A percentile compares a stretch with the other conserved stretches of the same genome.
Conservation (phyloP, 2,113 vertebrate species). For the Trematomus loennbergii region DNA sequence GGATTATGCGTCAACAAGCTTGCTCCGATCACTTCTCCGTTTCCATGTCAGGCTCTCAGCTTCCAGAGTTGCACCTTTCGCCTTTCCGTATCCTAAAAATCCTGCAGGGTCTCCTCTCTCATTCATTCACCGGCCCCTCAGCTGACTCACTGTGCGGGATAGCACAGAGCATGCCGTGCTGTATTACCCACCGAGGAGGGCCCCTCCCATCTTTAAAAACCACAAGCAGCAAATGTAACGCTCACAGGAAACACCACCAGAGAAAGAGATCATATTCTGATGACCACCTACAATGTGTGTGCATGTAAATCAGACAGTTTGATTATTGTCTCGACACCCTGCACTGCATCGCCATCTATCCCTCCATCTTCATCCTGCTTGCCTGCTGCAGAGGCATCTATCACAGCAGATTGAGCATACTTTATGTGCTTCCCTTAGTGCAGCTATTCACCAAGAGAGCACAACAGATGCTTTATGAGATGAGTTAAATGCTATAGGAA, state of each 20-base stretch:
- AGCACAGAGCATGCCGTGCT: conserved; percentile 59
- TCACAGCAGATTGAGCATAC: conserved; percentile 12
- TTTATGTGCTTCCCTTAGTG: neutral
- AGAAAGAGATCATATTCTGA: conserved; percentile 38
- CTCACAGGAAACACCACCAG: conserved; percentile 38
- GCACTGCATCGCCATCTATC: conserved; percentile 24
- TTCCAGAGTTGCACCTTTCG: conserved; percentile 12
- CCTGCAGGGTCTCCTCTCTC: conserved; percentile 9
- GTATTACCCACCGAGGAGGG: conserved; percentile 44
- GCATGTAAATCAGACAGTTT: conserved; percentile 38
- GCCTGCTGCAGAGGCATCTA: conserved; percentile 41
- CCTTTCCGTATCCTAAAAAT: conserved; percentile 21
- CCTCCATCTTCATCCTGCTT: conserved; percentile 9
- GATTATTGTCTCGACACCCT: conserved; percentile 35
- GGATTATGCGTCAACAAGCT: conserved; percentile 81
- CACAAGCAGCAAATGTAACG: conserved; percentile 52
- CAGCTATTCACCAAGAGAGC: neutral
- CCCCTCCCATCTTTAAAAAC: conserved; percentile 76
- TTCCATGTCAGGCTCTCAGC: conserved; percentile 51
- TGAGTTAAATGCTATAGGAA: neutral
- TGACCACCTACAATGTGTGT: conserved; percentile 34
- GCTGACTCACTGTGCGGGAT: conserved; percentile 73
- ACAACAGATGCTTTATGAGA: conserved; percentile 30
- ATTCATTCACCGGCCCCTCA: conserved; percentile 46
- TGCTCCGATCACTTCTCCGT: conserved; percentile 67